Conservation (phyloP, 2,797 vertebrate genomes). For the Hippopotamyrus pictus region DNA sequence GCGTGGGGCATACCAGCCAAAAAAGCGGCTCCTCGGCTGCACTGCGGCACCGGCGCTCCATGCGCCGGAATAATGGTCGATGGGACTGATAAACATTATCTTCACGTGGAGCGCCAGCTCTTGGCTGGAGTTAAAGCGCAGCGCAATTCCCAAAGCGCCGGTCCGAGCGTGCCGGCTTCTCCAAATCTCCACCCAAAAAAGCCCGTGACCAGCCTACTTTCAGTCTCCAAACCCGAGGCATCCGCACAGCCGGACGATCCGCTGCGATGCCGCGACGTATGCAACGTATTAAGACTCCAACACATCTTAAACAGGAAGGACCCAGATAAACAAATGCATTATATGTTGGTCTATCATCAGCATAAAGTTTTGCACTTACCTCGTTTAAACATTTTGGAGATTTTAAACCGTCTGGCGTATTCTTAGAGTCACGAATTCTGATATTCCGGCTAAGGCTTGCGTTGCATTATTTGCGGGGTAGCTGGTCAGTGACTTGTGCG, state of each 20-base stretch:
- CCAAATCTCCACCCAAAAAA: background rate
- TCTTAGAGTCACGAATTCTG: conserved; percentile 1
- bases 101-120: conserved; percentile 2
- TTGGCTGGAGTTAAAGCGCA: background rate
- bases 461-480: conserved; percentile 8
- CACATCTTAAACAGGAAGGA: background rate
- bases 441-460: conserved; percentile 17
- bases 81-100: background rate
- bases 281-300: background rate
- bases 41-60: conserved; percentile 6
- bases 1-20: background rate
- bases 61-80: too few species aligned
- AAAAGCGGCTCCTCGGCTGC: background rate
- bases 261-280: background rate
- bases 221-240: background rate
- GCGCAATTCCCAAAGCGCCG: background rate
- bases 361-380: conserved; percentile 22
- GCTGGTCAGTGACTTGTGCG: background rate
- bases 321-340: background rate
- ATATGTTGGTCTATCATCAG: background rate
- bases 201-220: background rate
- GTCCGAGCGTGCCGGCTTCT: background rate
- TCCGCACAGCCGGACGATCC: background rate
- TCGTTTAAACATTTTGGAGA: conserved; percentile 24
- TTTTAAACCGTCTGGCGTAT: conserved; percentile 3